phyloP scores from a whole-genome alignment of 2,888 invertebrate species.

The Sericinus montela region DNA sequence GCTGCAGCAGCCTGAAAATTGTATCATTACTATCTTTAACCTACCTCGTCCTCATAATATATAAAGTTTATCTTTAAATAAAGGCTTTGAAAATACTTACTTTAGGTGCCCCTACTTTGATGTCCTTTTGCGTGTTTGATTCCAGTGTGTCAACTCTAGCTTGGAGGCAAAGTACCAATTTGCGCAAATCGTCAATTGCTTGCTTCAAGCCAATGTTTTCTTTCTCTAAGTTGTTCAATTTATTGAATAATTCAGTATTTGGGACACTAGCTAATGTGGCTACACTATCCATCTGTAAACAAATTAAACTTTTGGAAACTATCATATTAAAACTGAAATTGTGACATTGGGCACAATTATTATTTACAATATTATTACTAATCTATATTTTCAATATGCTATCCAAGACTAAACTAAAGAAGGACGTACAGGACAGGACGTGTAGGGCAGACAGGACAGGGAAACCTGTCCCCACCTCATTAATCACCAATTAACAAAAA shows the following conservation, averaged over 20 bases:
- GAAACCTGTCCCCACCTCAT: too few species aligned
- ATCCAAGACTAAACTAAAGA: too few species aligned
- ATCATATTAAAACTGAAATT: too few species aligned
- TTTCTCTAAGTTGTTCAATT: conserved; percentile 78
- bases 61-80: neutral
- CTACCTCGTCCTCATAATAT: too few species aligned
- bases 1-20: conserved; percentile 38
- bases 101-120: conserved; percentile 41
- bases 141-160: conserved; percentile 63
- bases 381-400: too few species aligned
- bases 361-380: too few species aligned
- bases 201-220: conserved; percentile 77
- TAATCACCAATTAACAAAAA: too few species aligned
- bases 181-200: conserved; percentile 65
- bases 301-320: conserved; percentile 10
- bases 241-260: conserved; percentile 76
- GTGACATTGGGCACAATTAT: too few species aligned
- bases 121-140: conserved; percentile 32
- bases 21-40: too few species aligned
- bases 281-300: conserved; percentile 82
- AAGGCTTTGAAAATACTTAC: conserved; percentile 29
- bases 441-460: too few species aligned
- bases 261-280: conserved; percentile 76
- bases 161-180: conserved; percentile 68
- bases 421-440: too few species aligned